Evolutionary conservation across 53 echinoderm and acorn worm species (phyloP).

Genomic region (Actinopyga echinites): DNA sequence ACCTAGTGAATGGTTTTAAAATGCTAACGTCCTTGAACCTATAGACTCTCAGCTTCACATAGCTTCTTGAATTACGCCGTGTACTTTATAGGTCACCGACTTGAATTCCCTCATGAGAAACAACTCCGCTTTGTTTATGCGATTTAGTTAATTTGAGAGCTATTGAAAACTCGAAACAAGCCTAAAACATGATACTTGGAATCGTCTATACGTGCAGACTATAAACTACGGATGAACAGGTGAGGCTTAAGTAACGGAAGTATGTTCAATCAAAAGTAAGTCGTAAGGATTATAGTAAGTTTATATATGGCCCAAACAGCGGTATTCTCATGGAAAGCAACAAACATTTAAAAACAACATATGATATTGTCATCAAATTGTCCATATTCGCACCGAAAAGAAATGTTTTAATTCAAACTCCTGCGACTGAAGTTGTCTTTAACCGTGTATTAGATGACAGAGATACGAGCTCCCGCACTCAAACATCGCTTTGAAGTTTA

Average conservation of each 20-base stretch:
- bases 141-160: neutral
- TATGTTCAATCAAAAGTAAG: neutral
- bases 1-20: too few species aligned
- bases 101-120: conserved; percentile 23
- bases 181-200: neutral
- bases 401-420: neutral
- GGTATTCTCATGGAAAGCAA: neutral
- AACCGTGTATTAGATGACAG: too few species aligned
- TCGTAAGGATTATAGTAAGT: neutral
- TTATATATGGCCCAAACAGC: neutral
- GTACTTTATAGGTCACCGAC: conserved; percentile 19
- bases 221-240: conserved; percentile 28
- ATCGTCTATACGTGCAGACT: neutral
- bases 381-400: neutral
- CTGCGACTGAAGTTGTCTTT: too few species aligned
- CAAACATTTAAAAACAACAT: conserved; percentile 4
- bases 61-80: conserved; percentile 9
- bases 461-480: too few species aligned
- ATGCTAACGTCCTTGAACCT: too few species aligned
- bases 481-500: too few species aligned
- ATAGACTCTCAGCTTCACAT: neutral
- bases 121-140: conserved; percentile 1
- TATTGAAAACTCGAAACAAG: neutral
- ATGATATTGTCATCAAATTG: conserved; percentile 13
- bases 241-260: neutral